Base-by-base conservation (phyloP, 2,888 invertebrate genomes). In the Zaprionus lineosus region DNA sequence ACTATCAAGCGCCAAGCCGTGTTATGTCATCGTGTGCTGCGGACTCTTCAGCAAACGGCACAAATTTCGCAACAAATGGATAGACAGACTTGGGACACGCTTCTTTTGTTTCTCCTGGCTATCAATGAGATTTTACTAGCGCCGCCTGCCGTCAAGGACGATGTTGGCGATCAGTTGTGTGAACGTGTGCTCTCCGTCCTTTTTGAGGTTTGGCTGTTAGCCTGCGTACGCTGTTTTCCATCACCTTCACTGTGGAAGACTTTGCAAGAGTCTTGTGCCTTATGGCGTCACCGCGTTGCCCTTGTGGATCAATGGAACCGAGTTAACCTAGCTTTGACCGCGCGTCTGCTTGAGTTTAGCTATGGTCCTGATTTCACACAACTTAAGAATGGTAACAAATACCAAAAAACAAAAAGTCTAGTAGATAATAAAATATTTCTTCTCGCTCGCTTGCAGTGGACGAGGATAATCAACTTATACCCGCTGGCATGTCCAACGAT, bases 171-270 rank as follows among this genome's bases (percentile, higher is more conserved):
- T 88, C 97, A 98, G 88, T 91, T 98, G 34, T 97, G 98, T 88
- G 97, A 98, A 89, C 91, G 98, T 24, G 97, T 98, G 44, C 92
- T 98, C 3, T 96, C 97, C 72, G 98, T 98, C 24, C 92, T 98
- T 48, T 96, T 98, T 89, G 97, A 98, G 91, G 94, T 97, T 46
- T 92, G 92, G 92, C 88, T 92, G 24, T 73, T 92, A 57, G 92
- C 92, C 0, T 92, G 92, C 62, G 92, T 92, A 43, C 91, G 92
- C 66, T 97, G 96, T 87, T 98, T 98, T 91, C 98, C 98, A 0
- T 95, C 97, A 2, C 98, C 98, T 3, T 96, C 97, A 1, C 91
- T 98, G 70, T 98, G 98, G 98, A 97, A 97, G 89, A 98, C 98
- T 0, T 91, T 98, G 64, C 93, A 96, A 78, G 97, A 97, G 90